Conservation (phyloP, 2,888 invertebrate genomes). For the Mamestra brassicae region DNA sequence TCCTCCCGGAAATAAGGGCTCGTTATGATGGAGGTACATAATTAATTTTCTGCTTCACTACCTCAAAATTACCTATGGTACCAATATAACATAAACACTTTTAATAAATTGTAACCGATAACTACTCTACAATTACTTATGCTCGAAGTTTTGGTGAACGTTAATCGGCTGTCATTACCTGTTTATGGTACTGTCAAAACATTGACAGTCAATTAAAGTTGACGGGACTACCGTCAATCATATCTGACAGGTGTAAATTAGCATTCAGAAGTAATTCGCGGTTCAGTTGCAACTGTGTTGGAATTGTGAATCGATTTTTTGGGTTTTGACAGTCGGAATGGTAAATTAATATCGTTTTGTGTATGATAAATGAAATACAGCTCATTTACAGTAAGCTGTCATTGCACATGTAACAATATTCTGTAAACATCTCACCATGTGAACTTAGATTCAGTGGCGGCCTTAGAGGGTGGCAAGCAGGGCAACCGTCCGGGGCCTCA, state of each 20-base stretch:
- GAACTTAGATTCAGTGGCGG: neutral
- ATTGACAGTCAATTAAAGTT: conserved; percentile 69
- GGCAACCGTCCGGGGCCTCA: too few relatives aligned
- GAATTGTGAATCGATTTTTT: conserved; percentile 37
- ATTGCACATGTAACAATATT: too few relatives aligned
- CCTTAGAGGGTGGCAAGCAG: too few relatives aligned
- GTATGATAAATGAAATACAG: conserved; percentile 16
- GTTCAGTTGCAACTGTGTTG: conserved; percentile 37
- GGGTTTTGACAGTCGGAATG: conserved; percentile 33
- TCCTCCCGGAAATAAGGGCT: neutral
- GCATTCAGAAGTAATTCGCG: conserved; percentile 52
- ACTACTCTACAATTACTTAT: conserved; percentile 56
- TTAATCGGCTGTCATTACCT: conserved; percentile 63
- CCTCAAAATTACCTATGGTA: conserved; percentile 4
- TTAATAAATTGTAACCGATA: conserved; percentile 33
- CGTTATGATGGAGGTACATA: neutral
- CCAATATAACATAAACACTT: conserved; percentile 16
- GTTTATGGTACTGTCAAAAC: conserved; percentile 63
- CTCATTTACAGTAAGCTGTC: too few relatives aligned
- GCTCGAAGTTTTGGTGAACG: conserved; percentile 47
- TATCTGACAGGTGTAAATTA: conserved; percentile 64
- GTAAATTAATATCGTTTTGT: conserved; percentile 35
- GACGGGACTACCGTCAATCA: conserved; percentile 66
- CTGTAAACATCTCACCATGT: neutral
- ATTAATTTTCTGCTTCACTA: conserved; percentile 40